Percentiles rank a stretch among this genome's conserved stretches.
These are phyloP conservation scores for Mionectes olivaceus DNA, from an alignment of 2,797 vertebrate species.

Conservation along the genomic window DNA sequence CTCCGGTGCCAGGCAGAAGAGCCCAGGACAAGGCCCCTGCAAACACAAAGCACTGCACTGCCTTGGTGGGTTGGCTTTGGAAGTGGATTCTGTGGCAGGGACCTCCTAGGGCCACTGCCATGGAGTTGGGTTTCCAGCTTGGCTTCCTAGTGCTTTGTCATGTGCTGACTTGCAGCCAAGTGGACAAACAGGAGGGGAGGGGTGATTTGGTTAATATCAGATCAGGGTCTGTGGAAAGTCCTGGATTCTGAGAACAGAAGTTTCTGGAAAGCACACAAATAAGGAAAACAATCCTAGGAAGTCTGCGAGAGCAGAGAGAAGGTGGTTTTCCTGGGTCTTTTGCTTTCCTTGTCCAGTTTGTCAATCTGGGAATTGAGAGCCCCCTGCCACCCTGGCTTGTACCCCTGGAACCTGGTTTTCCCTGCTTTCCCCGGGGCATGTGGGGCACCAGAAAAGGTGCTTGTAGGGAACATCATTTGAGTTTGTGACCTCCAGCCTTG, in stretches of 20 bases:
- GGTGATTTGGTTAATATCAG: conserved; percentile 44
- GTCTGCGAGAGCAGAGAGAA: background rate
- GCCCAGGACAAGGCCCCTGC: background rate
- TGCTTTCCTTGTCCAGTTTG: background rate
- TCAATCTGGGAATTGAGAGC: background rate
- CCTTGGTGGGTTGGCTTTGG: background rate
- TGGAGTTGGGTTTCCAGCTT: background rate
- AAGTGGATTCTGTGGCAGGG: background rate
- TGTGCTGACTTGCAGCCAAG: conserved; percentile 28
- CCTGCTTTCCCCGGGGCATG: background rate
- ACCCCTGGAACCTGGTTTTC: background rate
- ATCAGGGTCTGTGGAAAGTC: conserved; percentile 30
- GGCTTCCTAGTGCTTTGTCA: conserved; percentile 11
- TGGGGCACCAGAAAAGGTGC: background rate
- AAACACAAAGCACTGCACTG: background rate
- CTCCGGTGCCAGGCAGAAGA: background rate
- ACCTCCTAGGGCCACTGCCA: background rate
- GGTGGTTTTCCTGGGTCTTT: background rate
- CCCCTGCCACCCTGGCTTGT: background rate
- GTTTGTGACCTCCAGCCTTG: background rate
- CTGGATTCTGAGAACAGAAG: conserved; percentile 47
- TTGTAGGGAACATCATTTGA: background rate
- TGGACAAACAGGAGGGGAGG: conserved; percentile 51
- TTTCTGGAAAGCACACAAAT: conserved; percentile 48
- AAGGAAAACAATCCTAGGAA: conserved; percentile 50